Base-by-base conservation (phyloP, 2,888 invertebrate species). In the Dasysyrphus tricinctus region DNA sequence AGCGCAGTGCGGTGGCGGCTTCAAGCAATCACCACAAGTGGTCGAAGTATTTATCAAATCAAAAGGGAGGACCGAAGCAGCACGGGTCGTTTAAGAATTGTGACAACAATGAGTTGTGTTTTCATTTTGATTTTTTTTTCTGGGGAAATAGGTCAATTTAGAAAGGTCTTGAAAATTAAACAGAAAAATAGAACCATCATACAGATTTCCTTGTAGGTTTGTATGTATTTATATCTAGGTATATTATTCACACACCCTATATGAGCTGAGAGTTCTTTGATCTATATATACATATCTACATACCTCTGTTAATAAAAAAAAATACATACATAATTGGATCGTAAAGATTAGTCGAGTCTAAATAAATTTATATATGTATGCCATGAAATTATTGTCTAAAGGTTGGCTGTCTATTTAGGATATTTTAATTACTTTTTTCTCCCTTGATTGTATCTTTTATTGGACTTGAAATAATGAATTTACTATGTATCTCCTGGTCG, bases 1-100 rank as follows among this genome's bases (percentile, higher is more conserved):
- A 19, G 51, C 19, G 47, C 63, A 44, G 7, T 16, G 47, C 47
- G 44, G 65, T 47, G 32, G 65, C 65, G 16, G 65, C 47, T 61
- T 14, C 39, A 65, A 54, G 24, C 24, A 49, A 44, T 44, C 37
- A 44, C 65, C 61, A 56, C 78, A 79, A 79, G 83, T 83, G 79
- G 70, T 83, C 65, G 65, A 75, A 75, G 83, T 70, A 70, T 59
- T 84, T 75, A 69, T 42, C 65, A 75, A 84, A 79, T 75, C 49
- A 79, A 56, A 63, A 70, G 47, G 69, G 49, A 69, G 59, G 59
- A 19, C 69, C 49, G 57, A 24, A 34, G 34, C 34, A 47, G 69
- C 69, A 39, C 32, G 54, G 49, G 37, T 47, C 47, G 63, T 49
- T 67, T 65, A 42, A 65, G 57, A 77, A 81, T 81, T 81, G 81